These are phyloP conservation scores for Sebastes diaconus DNA, from an alignment of 2,797 vertebrate genomes.

Conservation along the genomic window DNA sequence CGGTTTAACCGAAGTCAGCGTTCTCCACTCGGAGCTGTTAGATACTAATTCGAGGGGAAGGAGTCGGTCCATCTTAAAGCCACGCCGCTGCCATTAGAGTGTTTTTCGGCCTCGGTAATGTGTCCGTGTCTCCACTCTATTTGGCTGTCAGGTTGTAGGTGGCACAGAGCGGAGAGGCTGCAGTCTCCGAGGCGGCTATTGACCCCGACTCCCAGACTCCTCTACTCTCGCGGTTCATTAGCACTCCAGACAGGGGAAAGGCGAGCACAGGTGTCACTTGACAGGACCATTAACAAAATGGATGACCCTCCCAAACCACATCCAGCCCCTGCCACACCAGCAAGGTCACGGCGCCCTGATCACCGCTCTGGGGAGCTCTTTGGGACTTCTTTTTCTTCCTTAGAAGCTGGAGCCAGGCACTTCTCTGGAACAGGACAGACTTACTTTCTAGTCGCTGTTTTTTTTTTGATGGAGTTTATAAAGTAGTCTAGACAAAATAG, in stretches of 20 bases:
- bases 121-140: slow-evolving; percentile 55
- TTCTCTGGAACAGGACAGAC: slow-evolving; percentile 1
- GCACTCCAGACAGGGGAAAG: slow-evolving; percentile 84
- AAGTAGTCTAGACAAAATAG: slow-evolving; percentile 43
- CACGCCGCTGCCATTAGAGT: slow-evolving; percentile 42
- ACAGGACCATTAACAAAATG: slow-evolving; percentile 87
- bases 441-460: neutral
- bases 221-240: slow-evolving; percentile 82
- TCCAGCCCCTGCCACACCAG: slow-evolving; percentile 73
- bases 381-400: slow-evolving; percentile 67
- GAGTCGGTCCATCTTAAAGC: slow-evolving; percentile 49
- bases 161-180: slow-evolving; percentile 41
- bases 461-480: slow-evolving; percentile 22
- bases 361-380: slow-evolving; percentile 55
- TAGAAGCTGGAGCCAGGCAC: slow-evolving; percentile 22
- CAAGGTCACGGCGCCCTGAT: slow-evolving; percentile 79
- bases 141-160: slow-evolving; percentile 68
- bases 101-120: slow-evolving; percentile 50
- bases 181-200: slow-evolving; percentile 69
- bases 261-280: slow-evolving; percentile 87
- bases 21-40: slow-evolving; percentile 22
- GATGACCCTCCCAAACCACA: slow-evolving; percentile 80
- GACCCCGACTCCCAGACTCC: slow-evolving; percentile 77
- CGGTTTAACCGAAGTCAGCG: slow-evolving; percentile 55
- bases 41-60: slow-evolving; percentile 56